Percentiles rank a stretch among this genome's conserved stretches.
Evolutionary conservation across 2,113 vertebrate species (phyloP).

Genomic region (Columba janthina): DNA sequence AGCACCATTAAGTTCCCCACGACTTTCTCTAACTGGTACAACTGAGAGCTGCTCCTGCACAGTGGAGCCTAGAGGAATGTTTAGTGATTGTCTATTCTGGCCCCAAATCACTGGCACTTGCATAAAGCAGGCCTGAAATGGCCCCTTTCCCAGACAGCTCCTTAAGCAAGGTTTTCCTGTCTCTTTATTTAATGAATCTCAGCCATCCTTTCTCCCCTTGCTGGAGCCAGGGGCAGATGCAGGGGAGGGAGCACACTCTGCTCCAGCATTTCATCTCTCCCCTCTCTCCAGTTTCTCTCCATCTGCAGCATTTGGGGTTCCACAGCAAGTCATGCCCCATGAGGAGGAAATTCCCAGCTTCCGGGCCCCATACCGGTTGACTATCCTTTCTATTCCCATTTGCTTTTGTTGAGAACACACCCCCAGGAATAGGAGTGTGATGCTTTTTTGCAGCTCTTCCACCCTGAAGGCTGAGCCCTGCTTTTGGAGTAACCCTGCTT

Average conservation of each 20-base stretch:
- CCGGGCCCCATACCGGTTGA: not conserved
- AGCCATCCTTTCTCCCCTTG: conserved; percentile 32
- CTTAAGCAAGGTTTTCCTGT: conserved; percentile 54
- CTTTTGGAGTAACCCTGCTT: not conserved
- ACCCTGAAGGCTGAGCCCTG: not conserved
- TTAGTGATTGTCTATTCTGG: conserved; percentile 33
- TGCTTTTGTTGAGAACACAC: not conserved
- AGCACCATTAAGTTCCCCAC: not conserved
- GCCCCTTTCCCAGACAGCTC: conserved; percentile 57
- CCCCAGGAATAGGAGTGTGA: rapidly evolving
- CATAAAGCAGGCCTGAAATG: conserved; percentile 44
- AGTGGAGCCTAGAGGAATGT: not conserved
- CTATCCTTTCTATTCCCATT: not conserved
- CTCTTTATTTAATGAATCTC: conserved; percentile 48
- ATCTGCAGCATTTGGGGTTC: not conserved
- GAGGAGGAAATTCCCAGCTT: not conserved
- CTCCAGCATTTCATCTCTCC: not conserved
- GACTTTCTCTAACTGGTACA: not conserved
- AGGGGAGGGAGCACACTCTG: not conserved
- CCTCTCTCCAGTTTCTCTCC: not conserved
- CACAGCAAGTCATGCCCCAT: not conserved
- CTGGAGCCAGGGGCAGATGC: conserved; percentile 36
- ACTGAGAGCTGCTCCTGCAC: not conserved
- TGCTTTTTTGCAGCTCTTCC: not conserved
- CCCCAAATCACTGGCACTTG: conserved; percentile 24